phyloP scores from a whole-genome alignment of 2,888 invertebrate species.

The Iphiclides podalirius region DNA sequence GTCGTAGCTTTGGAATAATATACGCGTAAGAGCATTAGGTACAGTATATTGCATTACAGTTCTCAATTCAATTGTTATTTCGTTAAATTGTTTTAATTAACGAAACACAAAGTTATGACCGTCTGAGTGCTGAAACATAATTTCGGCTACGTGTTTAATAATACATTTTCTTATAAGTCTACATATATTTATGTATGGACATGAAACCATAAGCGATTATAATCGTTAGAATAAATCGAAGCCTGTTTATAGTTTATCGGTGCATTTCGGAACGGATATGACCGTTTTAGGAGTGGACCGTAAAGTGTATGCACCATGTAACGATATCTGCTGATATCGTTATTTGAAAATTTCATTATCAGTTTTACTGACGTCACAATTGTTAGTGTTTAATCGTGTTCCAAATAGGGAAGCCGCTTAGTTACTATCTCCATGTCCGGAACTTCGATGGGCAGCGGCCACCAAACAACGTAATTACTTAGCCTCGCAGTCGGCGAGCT shows the following conservation, averaged over 20 bases:
- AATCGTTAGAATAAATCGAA: neutral
- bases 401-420: conserved; percentile 64
- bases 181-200: too few relatives aligned
- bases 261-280: neutral
- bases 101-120: neutral
- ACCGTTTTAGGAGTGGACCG: conserved; percentile 31
- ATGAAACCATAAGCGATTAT: too few relatives aligned
- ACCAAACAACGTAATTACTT: conserved; percentile 57
- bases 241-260: neutral
- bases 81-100: conserved; percentile 8
- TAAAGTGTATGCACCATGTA: conserved; percentile 48
- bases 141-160: conserved; percentile 32
- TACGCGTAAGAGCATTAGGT: too few relatives aligned
- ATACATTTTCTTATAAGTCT: neutral
- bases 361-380: conserved; percentile 52
- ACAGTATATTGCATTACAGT: neutral
- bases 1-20: neutral
- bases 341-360: conserved; percentile 59
- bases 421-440: conserved; percentile 50
- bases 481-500: conserved; percentile 49
- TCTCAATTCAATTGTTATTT: neutral
- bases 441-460: conserved; percentile 35
- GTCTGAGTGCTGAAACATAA: neutral
- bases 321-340: conserved; percentile 17
- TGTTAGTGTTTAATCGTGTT: conserved; percentile 50